Evolutionary conservation across 2,888 invertebrate species (phyloP), one percentile per base, ranked within the genome.

Genomic region (Ichneumon xanthorius): DNA sequence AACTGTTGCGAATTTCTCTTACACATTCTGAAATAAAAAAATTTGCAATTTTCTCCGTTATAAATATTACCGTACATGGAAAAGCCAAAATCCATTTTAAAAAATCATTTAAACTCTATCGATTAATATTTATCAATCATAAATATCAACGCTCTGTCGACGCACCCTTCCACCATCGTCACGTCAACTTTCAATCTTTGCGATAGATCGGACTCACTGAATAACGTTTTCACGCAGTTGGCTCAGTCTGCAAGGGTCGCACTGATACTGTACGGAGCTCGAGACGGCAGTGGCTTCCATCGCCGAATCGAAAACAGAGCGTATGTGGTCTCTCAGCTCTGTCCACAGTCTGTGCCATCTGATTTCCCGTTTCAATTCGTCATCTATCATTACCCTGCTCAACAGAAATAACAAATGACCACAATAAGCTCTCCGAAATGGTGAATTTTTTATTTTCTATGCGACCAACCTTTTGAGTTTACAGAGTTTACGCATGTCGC

Each of bases 1-100:
- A 96, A 94, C 91, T 96, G 96, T 92, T 96, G 96, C 50, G 96
- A 95, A 94, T 96, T 96, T 85, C 94, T 93, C 73, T 94, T 94
- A 90, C 95, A 94, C 80, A 95, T 92, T 89, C 95, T 95, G 81
- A 6, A 89, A 90, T 11, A 83, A 48, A 16, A 76, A 63, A 71
- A 58, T 30, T 33, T 55, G 70, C 70, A 3, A 50, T n/a, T 82
- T 58, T 65, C 14, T 71, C 63, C 4, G 4, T 48, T 48, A 48
- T 3, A 48, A 16, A 48, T 16, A 16, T 16, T 16, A 48, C 4
- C 14, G 45, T 16, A 16, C 4, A 48, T 4, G 16, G 4, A 16
- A 5, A 16, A 4, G 16, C 16, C 1, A 0, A 16, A 4, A 16
- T 48, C 4, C 45, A 14, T 48, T 48, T 48, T 0, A 4, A 45